Evolutionary conservation across 2,888 invertebrate genomes (phyloP), one percentile per base, ranked within the genome.

Genomic region (Smittia sp.): DNA sequence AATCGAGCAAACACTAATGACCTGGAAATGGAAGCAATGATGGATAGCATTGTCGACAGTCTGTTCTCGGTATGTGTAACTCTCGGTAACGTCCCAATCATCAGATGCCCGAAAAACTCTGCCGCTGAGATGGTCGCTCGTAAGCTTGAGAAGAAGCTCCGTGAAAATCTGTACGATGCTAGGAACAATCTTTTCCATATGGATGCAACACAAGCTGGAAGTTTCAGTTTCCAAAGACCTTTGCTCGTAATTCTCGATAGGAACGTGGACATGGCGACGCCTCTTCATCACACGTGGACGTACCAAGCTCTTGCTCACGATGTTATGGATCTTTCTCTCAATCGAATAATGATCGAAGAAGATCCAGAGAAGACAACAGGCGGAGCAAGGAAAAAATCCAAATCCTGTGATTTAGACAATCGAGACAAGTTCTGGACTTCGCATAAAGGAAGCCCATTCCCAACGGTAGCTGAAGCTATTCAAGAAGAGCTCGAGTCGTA

Each of bases 201-300:
- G 78, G 94, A 94, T 81, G 88, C 92, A 27, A 87, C 91, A 75
- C 87, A 94, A 82, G 84, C 86, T 0, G 85, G 86, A 15, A 91
- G 91, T 0, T 89, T 88, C 78, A 93, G 94, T 81, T 97, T 97
- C 81, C 96, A 97, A 78, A 85, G 98, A 66, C 98, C 98, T 0
- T 85, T 99, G 78, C 84, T 99, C 38, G 90, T 99, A 76, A 84
- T 99, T 75, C 84, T 98, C 74, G 98, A 99, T 82, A 87, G 98
- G 75, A 96, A 94, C 82, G 86, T 97, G 76, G 98, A 98, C 81
- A 89, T 99, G 88, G 97, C 98, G 1, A 99, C 98, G 54, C 97
- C 97, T 24, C 84, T 99, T 75, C 98, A 98, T 85, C 99, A 99
- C 82, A 98, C 99, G 0, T 99, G 99, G 99, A 99, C 98, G 0